Conservation (phyloP, 2,797 vertebrate species). For the Phyllotis vaccarum region DNA sequence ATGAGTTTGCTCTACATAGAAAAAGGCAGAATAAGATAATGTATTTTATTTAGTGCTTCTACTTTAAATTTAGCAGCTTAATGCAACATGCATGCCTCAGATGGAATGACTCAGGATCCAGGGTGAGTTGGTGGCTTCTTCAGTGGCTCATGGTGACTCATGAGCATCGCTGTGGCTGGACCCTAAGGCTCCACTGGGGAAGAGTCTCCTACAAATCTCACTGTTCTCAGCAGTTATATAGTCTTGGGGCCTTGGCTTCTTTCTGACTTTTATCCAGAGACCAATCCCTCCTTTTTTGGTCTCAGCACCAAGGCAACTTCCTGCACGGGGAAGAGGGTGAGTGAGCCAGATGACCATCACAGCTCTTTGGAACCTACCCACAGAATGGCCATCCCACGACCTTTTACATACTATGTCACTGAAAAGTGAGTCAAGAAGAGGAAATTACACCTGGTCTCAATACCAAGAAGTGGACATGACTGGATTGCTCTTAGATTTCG, state of each 20-base stretch:
- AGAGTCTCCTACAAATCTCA: background rate
- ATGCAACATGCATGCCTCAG: background rate
- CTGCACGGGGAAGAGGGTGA: background rate
- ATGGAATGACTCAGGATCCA: background rate
- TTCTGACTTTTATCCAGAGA: background rate
- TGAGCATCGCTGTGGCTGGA: background rate
- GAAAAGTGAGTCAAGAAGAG: background rate
- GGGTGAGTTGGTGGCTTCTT: background rate
- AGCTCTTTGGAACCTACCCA: background rate
- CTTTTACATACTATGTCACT: background rate
- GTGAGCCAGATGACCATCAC: background rate
- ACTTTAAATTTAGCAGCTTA: background rate
- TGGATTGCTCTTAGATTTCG: background rate
- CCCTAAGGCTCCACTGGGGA: background rate
- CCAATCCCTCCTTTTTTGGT: background rate
- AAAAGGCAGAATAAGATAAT: slow-evolving; percentile 20
- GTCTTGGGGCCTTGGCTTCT: background rate
- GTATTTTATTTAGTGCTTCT: background rate
- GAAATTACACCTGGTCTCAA: background rate
- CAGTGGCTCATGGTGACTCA: background rate
- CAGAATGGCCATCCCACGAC: background rate
- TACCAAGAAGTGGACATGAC: background rate
- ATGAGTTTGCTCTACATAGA: background rate
- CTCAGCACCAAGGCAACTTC: background rate
- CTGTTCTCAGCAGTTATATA: background rate